A percentile compares a stretch with the other conserved stretches of the same genome.
These are phyloP conservation scores for Spodoptera exigua DNA, from an alignment of 2,888 invertebrate species.

Conservation along the genomic window DNA sequence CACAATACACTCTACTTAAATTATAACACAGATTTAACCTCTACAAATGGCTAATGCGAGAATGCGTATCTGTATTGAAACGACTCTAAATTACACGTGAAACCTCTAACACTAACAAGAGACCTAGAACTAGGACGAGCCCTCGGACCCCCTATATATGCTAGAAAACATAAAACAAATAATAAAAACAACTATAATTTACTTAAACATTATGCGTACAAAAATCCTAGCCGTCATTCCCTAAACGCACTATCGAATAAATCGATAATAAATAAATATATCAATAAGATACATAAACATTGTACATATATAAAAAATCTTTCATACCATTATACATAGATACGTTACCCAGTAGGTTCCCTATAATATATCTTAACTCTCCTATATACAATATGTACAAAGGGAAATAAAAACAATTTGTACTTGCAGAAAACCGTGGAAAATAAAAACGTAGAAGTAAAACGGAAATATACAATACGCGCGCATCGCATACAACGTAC, in stretches of 20 bases:
- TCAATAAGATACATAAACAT: slow-evolving; percentile 85
- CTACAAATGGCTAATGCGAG: slow-evolving; percentile 77
- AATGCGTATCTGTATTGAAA: slow-evolving; percentile 66
- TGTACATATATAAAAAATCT: slow-evolving; percentile 85
- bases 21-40: slow-evolving; percentile 77
- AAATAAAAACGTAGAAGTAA: slow-evolving; percentile 75
- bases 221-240: slow-evolving; percentile 81
- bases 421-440: slow-evolving; percentile 89
- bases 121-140: slow-evolving; percentile 73
- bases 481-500: slow-evolving; percentile 59
- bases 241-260: slow-evolving; percentile 77
- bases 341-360: slow-evolving; percentile 74
- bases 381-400: slow-evolving; percentile 89
- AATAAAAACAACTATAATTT: slow-evolving; percentile 88
- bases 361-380: slow-evolving; percentile 77
- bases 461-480: slow-evolving; percentile 82
- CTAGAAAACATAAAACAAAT: slow-evolving; percentile 79
- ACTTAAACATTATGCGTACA: slow-evolving; percentile 88
- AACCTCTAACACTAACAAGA: slow-evolving; percentile 75
- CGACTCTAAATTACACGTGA: slow-evolving; percentile 75
- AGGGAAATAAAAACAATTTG: slow-evolving; percentile 89
- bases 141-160: slow-evolving; percentile 71
- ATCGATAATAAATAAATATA: slow-evolving; percentile 84
- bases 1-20: slow-evolving; percentile 66
- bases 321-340: slow-evolving; percentile 80